phyloP scores from a whole-genome alignment of 2,888 invertebrate genomes.

The Ptychoptera contaminata region DNA sequence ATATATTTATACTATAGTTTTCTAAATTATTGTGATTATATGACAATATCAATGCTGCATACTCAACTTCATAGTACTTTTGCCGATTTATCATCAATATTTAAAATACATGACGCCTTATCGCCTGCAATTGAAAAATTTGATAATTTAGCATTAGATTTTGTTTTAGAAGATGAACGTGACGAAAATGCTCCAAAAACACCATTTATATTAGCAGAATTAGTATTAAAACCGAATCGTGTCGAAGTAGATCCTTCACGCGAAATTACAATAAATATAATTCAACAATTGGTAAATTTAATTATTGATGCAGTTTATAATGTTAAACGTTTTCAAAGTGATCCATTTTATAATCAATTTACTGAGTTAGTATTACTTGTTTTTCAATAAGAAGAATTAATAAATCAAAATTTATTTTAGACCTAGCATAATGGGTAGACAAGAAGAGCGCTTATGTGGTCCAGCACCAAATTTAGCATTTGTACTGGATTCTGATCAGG shows the following conservation, averaged over 20 bases:
- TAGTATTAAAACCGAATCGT: conserved; percentile 40
- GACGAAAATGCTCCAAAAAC: conserved; percentile 32
- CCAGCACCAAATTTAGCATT: conserved; percentile 53
- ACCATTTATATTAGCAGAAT: conserved; percentile 39
- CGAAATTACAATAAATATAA: conserved; percentile 38
- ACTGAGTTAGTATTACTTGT: conserved; percentile 36
- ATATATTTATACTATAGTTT: conserved; percentile 35
- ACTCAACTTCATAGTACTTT: conserved; percentile 47
- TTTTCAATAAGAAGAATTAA: no score
- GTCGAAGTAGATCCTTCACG: conserved; percentile 31
- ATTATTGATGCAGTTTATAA: conserved; percentile 52
- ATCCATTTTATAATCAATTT: conserved; percentile 51
- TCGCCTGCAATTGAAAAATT: conserved; percentile 34
- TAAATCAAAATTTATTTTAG: conserved; percentile 25
- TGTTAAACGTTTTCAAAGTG: conserved; percentile 57
- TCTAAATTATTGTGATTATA: conserved; percentile 53
- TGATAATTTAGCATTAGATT: conserved; percentile 29
- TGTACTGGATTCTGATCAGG: conserved; percentile 49
- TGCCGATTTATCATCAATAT: conserved; percentile 35
- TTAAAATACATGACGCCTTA: conserved; percentile 37
- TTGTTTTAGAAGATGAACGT: conserved; percentile 34
- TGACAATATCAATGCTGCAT: conserved; percentile 52
- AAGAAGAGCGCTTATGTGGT: conserved; percentile 61
- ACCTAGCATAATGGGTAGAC: conserved; percentile 68
- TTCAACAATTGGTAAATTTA: conserved; percentile 42